phyloP scores from a whole-genome alignment of 2,888 invertebrate genomes.

The Fragum sueziense region DNA sequence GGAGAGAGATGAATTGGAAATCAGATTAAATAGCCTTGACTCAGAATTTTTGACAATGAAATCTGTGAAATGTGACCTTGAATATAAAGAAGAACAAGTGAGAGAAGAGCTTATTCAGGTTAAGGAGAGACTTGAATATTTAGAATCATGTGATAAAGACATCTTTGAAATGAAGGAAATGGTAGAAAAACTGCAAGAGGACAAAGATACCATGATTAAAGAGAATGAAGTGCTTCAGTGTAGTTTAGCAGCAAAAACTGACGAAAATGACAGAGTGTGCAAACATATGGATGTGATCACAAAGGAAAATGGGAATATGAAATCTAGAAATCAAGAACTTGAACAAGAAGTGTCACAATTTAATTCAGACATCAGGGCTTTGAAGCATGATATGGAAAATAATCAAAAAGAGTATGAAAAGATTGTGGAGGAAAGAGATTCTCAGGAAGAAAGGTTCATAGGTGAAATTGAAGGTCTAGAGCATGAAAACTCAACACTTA shows the following conservation, averaged over 20 bases:
- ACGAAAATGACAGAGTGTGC: conserved; percentile 47
- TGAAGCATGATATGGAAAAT: conserved; percentile 16
- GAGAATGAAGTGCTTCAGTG: conserved; percentile 57
- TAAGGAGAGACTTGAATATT: conserved; percentile 52
- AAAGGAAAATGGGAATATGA: conserved; percentile 48
- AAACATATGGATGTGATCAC: conserved; percentile 42
- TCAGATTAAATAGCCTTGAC: conserved; percentile 32
- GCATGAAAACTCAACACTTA: conserved; percentile 52
- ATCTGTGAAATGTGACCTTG: conserved; percentile 34
- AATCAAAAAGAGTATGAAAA: conserved; percentile 41
- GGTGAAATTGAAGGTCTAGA: conserved; percentile 54
- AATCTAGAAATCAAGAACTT: conserved; percentile 18
- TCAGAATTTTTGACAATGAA: conserved; percentile 44
- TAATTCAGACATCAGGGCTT: neutral
- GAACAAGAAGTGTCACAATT: conserved; percentile 19
- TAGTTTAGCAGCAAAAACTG: conserved; percentile 31
- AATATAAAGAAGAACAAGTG: conserved; percentile 42
- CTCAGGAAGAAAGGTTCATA: conserved; percentile 23
- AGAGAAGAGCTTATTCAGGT: conserved; percentile 51
- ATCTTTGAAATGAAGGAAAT: conserved; percentile 58
- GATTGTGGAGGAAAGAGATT: conserved; percentile 38
- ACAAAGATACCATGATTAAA: conserved; percentile 47
- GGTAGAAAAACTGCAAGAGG: conserved; percentile 52
- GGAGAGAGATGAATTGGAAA: conserved; percentile 53
- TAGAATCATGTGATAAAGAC: conserved; percentile 54